Evolutionary conservation across 2,113 vertebrate species (phyloP), one percentile per base, ranked within the genome.

Genomic region (Panthera tigris): DNA sequence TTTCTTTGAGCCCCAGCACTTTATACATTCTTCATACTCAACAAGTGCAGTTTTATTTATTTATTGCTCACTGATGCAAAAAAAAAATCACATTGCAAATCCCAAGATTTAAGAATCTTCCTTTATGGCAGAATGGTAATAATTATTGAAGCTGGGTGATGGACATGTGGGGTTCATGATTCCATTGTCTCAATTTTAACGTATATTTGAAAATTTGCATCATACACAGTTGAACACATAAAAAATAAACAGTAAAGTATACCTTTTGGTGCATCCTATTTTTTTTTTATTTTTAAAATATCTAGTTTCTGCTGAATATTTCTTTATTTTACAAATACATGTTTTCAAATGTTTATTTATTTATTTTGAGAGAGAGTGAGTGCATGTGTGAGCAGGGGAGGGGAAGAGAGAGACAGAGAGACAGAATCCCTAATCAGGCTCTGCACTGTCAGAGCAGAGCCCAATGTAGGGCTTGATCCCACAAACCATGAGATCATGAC

Each of bases 211-310:
- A 89, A 57, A 36, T 71, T 80, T 88, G 4, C 6, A 39, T 89
- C 61, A 80, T 25, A 61, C 18, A 89, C 83, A 41, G 7, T n/a
- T 79, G 63, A 68, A 85, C 8, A 86, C 31, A 89, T 83, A 66
- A 45, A 96, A 33, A 23, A 41, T n/a, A 69, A 39, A n/a, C 3
- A 81, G 1, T 19, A 41, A 66, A 48, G 1, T 57, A 73, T 79
- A 89, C 23, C 1, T 36, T 61, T 78, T 21, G 85, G 18, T 39
- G 5, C 2, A 82, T 68, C 1, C 0, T 90, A 71, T 92, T 71
- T 84, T 45, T 45, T 81, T 69, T 91, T 93, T 71, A 45, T 11
- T 92, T 95, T 94, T 29, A 3, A 97, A 93, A 57, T 95, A 71
- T 23, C 9, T 11, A 84, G 9, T 81, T 50, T 76, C 73, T 82